A percentile compares a stretch with the other conserved stretches of the same genome.
Evolutionary conservation across 2,113 vertebrate species (phyloP).

Genomic region (Phalacrocorax carbo): DNA sequence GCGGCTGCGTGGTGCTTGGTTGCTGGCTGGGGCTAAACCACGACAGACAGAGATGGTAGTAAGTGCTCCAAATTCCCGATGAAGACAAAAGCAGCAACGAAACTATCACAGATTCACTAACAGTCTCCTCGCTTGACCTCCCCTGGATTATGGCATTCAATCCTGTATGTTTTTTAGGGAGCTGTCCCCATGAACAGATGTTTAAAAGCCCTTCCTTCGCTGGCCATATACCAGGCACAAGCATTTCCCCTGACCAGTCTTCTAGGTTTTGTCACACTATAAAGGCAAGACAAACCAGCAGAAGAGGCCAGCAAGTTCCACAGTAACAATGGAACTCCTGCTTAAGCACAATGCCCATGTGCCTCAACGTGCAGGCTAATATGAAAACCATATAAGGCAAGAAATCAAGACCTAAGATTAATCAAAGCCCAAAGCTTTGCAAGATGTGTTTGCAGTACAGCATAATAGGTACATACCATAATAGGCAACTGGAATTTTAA

Average conservation of each 20-base stretch:
- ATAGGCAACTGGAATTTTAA: neutral
- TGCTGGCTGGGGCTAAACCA: no score
- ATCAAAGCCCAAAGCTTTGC: neutral
- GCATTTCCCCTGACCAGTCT: neutral
- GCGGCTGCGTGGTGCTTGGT: no score
- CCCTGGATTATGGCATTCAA: neutral
- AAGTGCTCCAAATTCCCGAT: neutral
- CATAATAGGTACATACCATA: neutral
- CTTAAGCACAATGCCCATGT: fast-evolving
- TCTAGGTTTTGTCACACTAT: neutral
- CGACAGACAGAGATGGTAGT: neutral
- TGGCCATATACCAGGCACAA: neutral
- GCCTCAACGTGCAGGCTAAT: neutral
- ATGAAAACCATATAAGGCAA: neutral
- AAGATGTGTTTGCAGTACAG: neutral
- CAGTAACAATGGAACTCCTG: neutral
- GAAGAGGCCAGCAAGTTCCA: neutral
- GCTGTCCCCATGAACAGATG: neutral
- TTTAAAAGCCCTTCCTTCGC: neutral
- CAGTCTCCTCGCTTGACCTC: fast-evolving
- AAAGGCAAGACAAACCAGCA: neutral
- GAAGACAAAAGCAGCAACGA: neutral
- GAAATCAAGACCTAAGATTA: neutral
- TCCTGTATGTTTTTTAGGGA: neutral
- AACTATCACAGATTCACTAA: neutral